phyloP scores from a whole-genome alignment of 2,113 vertebrate genomes.

The Pyxicephalus adspersus region DNA sequence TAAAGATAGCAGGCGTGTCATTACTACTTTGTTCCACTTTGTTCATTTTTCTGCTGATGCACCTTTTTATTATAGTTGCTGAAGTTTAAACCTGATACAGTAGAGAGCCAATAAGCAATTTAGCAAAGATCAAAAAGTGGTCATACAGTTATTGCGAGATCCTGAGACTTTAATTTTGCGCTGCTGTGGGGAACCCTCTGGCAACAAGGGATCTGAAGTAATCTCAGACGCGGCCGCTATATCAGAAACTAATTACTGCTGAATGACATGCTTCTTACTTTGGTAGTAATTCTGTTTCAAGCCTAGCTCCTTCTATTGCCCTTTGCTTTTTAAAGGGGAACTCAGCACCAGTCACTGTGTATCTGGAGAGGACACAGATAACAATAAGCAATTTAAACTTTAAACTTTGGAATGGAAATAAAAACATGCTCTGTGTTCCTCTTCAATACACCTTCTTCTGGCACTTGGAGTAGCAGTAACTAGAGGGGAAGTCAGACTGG shows the following conservation, averaged over 20 bases:
- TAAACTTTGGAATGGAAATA: too few relatives aligned
- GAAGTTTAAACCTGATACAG: conserved; percentile 12
- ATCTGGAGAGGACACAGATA: too few relatives aligned
- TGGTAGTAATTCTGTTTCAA: background rate
- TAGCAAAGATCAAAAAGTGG: conserved; percentile 31
- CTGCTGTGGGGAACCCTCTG: background rate
- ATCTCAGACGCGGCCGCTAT: background rate
- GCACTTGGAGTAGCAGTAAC: too few relatives aligned
- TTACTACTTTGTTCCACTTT: background rate
- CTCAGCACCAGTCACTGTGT: too few relatives aligned
- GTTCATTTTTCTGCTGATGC: background rate
- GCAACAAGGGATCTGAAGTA: background rate
- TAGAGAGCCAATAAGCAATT: conserved; percentile 34
- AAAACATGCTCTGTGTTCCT: too few relatives aligned
- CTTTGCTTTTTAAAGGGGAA: background rate
- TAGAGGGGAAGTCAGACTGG: too few relatives aligned
- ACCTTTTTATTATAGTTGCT: background rate
- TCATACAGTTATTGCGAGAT: conserved; percentile 17
- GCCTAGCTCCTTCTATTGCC: background rate
- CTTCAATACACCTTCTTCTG: too few relatives aligned
- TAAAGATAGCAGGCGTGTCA: too few relatives aligned
- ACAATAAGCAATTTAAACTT: too few relatives aligned
- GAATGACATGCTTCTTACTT: background rate
- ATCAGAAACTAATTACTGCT: conserved; percentile 9
- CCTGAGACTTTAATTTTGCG: conserved; percentile 27